Base-by-base conservation (phyloP, 1,140 invertebrate genomes). In the Harlomillsia oculata region DNA sequence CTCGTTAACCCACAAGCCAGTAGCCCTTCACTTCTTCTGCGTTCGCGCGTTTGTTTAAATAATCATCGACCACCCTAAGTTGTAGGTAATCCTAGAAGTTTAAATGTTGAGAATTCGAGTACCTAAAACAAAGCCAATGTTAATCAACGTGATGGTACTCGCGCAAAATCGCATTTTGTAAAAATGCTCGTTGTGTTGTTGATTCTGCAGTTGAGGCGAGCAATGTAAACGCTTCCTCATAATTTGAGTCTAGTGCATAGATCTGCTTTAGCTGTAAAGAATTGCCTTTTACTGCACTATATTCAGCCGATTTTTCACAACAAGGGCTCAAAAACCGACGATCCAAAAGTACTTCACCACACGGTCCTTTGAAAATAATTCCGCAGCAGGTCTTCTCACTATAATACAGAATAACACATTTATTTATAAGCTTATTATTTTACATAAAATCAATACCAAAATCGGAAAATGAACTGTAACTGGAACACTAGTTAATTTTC, bases 341-440 rank as follows among this genome's bases (percentile, higher is more conserved):
- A n/a, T 56, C 53, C 25, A 56, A 28, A 18, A 56, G 16, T 23
- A 56, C 73, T 68, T 82, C 82, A 18, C 80, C 79, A 65, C 76
- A 76, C 21, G 73, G 76, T 8, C 82, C 82, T 63, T 77, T 78
- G 67, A 82, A 85, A 58, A 87, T 81, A 16, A 76, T 78, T 16
- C 83, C 83, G 70, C 84, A 85, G 67, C 84, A 87, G 48, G 83
- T 77, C 39, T 75, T 74, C 65, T 83, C 81, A 65, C 83, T 85
- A 67, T 23, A 71, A 76, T 23, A 21, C 14, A 43, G 44, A 53
- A 43, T n/a, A n/a, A n/a, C n/a, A n/a, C n/a, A 36, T 20, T 50
- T 39, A 28, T 18, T 14, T 40, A 18, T 25, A 40, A 30, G 11
- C 49, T 46, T n/a, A 2, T 41, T 46, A 40, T 1, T 49, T 49